These are phyloP conservation scores for Drosophila demipolita DNA, from an alignment of 2,888 invertebrate species.

Conservation along the genomic window DNA sequence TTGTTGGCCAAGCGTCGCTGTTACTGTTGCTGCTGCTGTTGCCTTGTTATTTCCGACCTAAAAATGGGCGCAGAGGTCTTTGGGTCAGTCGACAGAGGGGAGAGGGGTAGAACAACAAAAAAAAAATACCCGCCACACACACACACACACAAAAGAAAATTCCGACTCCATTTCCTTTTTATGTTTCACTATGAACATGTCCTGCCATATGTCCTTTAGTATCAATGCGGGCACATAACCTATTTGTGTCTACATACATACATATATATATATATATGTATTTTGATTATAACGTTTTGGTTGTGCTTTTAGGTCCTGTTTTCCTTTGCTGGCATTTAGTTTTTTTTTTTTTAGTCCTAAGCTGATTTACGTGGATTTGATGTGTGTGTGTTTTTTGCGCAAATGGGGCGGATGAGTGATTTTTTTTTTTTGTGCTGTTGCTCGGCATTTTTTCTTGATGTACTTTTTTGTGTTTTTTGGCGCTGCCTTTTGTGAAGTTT, in stretches of 20 bases:
- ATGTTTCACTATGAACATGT: constrained; percentile 47
- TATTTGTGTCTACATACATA: constrained; percentile 17
- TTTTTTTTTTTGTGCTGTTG: constrained; percentile 41
- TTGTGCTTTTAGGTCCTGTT: constrained; percentile 44
- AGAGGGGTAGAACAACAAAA: constrained; percentile 22
- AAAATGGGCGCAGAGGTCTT: constrained; percentile 51
- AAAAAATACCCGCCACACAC: constrained; percentile 26
- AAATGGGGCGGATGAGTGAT: constrained; percentile 69
- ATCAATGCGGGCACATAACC: constrained; percentile 51
- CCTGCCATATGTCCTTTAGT: constrained; percentile 74
- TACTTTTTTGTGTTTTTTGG: constrained; percentile 12
- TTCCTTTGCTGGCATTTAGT: constrained; percentile 4
- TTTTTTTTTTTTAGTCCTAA: constrained; percentile 40
- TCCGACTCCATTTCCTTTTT: constrained; percentile 41
- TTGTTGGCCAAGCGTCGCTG: constrained; percentile 65
- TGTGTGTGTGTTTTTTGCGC: constrained; percentile 35
- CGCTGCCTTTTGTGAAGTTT: constrained; percentile 56
- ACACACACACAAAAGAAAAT: neutral
- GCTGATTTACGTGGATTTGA: constrained; percentile 63
- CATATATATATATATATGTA: constrained; percentile 24
- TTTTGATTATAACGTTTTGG: constrained; percentile 61
- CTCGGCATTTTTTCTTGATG: constrained; percentile 12
- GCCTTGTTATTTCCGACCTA: constrained; percentile 61
- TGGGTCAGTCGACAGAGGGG: constrained; percentile 56
- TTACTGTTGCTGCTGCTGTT: constrained; percentile 19